A percentile compares a stretch with the other conserved stretches of the same genome.
phyloP scores from a whole-genome alignment of 2,888 invertebrate genomes.

The Drosophila mimetica region DNA sequence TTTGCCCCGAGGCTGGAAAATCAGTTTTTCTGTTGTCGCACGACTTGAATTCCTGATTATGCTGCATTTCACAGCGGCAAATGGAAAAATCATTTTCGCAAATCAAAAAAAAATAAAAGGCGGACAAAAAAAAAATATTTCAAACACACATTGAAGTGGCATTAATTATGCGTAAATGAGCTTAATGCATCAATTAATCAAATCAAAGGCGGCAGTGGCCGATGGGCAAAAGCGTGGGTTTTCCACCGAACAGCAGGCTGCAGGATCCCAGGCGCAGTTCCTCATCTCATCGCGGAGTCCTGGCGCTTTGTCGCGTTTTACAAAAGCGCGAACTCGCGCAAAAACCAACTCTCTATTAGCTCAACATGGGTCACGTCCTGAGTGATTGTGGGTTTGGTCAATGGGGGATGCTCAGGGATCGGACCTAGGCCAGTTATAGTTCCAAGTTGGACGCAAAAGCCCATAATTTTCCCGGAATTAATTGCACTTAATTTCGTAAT shows the following conservation, averaged over 20 bases:
- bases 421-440: slow-evolving; percentile 3
- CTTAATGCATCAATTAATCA: slow-evolving; percentile 79
- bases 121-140: slow-evolving; percentile 42
- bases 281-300: slow-evolving; percentile 8
- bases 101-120: slow-evolving; percentile 16
- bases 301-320: slow-evolving; percentile 66
- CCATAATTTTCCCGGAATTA: neutral
- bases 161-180: slow-evolving; percentile 78
- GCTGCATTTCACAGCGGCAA: slow-evolving; percentile 46
- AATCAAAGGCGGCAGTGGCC: slow-evolving; percentile 67
- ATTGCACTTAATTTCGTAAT: neutral
- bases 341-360: slow-evolving; percentile 29
- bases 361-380: slow-evolving; percentile 18
- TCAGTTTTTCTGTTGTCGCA: slow-evolving; percentile 61
- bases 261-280: slow-evolving; percentile 18
- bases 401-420: neutral
- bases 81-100: slow-evolving; percentile 35
- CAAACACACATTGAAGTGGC: slow-evolving; percentile 64
- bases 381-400: slow-evolving; percentile 8
- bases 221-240: slow-evolving; percentile 28
- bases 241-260: slow-evolving; percentile 6
- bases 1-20: slow-evolving; percentile 38
- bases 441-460: neutral
- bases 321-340: slow-evolving; percentile 70
- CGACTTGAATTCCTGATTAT: slow-evolving; percentile 76